Conservation (phyloP, 2,113 vertebrate genomes). For the Hassar affinis region DNA sequence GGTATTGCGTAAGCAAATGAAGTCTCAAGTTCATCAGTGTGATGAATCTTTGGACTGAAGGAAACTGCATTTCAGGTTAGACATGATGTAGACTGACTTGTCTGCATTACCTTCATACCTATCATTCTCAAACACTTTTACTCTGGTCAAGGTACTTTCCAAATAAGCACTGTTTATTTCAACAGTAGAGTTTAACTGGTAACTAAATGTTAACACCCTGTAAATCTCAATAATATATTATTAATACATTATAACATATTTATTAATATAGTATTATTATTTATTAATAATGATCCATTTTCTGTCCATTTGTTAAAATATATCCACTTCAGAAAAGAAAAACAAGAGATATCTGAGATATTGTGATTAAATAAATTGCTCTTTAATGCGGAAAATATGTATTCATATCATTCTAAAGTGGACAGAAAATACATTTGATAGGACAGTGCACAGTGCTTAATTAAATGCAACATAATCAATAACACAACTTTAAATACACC, state of each 20-base stretch:
- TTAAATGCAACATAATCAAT: background rate
- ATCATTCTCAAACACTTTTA: conserved; percentile 2
- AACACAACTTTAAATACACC: background rate
- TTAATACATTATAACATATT: too few relatives aligned
- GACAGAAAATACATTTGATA: background rate
- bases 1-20: background rate
- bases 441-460: background rate
- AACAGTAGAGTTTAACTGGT: background rate
- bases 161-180: background rate
- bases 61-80: background rate
- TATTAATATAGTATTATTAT: too few relatives aligned
- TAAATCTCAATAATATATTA: background rate
- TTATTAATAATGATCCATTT: too few relatives aligned
- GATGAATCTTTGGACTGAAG: background rate
- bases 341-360: background rate
- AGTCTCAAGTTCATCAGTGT: background rate
- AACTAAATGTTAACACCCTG: background rate
- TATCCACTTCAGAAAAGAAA: background rate
- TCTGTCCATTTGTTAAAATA: background rate
- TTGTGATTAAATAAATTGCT: background rate
- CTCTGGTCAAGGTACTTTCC: background rate
- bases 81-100: background rate
- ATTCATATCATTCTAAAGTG: background rate
- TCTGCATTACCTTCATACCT: conserved; percentile 16
- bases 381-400: background rate